phyloP scores from a whole-genome alignment of 2,888 invertebrate genomes.

The Steinernema carpocapsae region DNA sequence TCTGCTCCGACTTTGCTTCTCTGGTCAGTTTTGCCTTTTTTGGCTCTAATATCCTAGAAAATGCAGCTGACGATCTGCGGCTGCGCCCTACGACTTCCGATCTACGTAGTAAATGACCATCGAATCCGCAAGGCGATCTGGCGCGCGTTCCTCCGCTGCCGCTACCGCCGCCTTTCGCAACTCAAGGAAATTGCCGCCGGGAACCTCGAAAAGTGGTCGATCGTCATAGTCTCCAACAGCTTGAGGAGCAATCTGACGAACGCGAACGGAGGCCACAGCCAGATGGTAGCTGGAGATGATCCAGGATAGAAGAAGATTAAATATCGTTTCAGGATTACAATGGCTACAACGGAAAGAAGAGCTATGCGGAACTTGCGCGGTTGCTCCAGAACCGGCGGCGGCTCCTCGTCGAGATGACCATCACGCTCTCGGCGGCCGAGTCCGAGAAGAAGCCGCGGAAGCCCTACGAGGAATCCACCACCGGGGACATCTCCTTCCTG shows the following conservation, averaged over 20 bases:
- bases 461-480: constrained; percentile 39
- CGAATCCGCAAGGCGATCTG: constrained; percentile 60
- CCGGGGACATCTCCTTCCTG: constrained; percentile 41
- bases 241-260: constrained; percentile 58
- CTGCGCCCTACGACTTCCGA: constrained; percentile 58
- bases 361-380: constrained; percentile 55
- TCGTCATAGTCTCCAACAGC: constrained; percentile 61
- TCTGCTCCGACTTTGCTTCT: constrained; percentile 54
- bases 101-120: constrained; percentile 55
- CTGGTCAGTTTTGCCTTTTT: constrained; percentile 45
- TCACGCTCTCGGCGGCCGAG: constrained; percentile 46
- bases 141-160: constrained; percentile 54
- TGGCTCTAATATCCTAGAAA: neutral
- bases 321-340: constrained; percentile 18
- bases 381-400: constrained; percentile 54
- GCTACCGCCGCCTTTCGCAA: constrained; percentile 40
- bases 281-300: constrained; percentile 25
- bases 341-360: constrained; percentile 41
- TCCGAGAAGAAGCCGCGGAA: neutral
- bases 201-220: constrained; percentile 60
- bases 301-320: neutral
- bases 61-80: constrained; percentile 58
- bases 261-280: constrained; percentile 34
- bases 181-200: constrained; percentile 41
- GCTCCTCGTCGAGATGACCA: constrained; percentile 60